A percentile compares a stretch with the other conserved stretches of the same genome.
Conservation (phyloP, 1,140 invertebrate species). For the Megathymus violae region DNA sequence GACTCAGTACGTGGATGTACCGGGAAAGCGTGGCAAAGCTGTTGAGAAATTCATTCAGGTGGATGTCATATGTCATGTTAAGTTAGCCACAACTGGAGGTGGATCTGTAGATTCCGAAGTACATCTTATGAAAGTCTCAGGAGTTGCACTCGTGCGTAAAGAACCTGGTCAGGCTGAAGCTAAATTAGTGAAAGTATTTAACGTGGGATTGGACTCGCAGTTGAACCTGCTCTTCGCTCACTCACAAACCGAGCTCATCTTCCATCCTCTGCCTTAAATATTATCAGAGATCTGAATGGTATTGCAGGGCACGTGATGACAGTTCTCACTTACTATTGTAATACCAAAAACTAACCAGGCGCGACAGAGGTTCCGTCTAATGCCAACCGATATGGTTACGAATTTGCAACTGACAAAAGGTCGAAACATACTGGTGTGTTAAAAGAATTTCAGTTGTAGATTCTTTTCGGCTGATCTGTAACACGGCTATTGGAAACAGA, state of each 20-base stretch:
- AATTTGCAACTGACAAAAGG: slow-evolving; percentile 65
- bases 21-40: slow-evolving; percentile 78
- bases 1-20: slow-evolving; percentile 83
- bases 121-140: slow-evolving; percentile 86
- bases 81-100: slow-evolving; percentile 84
- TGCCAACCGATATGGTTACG: slow-evolving; percentile 67
- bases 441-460: slow-evolving; percentile 61
- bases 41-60: slow-evolving; percentile 87
- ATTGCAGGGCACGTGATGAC: slow-evolving; percentile 54
- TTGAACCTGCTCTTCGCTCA: slow-evolving; percentile 86
- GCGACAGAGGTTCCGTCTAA: slow-evolving; percentile 70
- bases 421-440: slow-evolving; percentile 37
- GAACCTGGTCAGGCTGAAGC: slow-evolving; percentile 80
- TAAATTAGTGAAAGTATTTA: slow-evolving; percentile 85
- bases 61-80: slow-evolving; percentile 87
- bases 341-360: slow-evolving; percentile 64
- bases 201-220: slow-evolving; percentile 87
- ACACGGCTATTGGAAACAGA: slow-evolving; percentile 9
- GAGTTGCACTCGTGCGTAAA: slow-evolving; percentile 86
- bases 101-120: slow-evolving; percentile 84
- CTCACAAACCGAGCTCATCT: slow-evolving; percentile 86
- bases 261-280: slow-evolving; percentile 83
- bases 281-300: slow-evolving; percentile 57
- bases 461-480: slow-evolving; percentile 43
- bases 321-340: slow-evolving; percentile 51